A percentile compares a stretch with the other conserved stretches of the same genome.
These are phyloP conservation scores for Morpho deidamia DNA, from an alignment of 2,888 invertebrate genomes.

Conservation along the genomic window DNA sequence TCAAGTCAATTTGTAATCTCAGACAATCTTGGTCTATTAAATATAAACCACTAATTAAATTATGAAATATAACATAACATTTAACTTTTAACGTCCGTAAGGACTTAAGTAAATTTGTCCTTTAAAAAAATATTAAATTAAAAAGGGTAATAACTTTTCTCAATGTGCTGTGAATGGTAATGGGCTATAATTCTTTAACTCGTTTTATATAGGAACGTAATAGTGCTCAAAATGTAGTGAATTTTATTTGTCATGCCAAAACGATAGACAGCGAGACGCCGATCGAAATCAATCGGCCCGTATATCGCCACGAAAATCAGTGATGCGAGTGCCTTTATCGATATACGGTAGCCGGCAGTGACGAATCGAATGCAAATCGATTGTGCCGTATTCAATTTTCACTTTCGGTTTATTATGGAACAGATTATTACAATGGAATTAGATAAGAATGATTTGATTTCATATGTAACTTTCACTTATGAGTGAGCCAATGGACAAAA, in stretches of 20 bases:
- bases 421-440: slow-evolving; percentile 17
- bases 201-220: background rate
- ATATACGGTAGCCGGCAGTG: slow-evolving; percentile 42
- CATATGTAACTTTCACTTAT: slow-evolving; percentile 13
- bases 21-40: too few relatives aligned
- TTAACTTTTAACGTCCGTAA: too few relatives aligned
- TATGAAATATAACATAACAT: too few relatives aligned
- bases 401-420: slow-evolving; percentile 24
- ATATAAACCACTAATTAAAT: too few relatives aligned
- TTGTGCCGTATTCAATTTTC: slow-evolving; percentile 35
- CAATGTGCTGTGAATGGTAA: too few relatives aligned
- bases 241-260: slow-evolving; percentile 23
- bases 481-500: too few relatives aligned
- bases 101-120: too few relatives aligned
- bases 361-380: slow-evolving; percentile 40
- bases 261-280: slow-evolving; percentile 32
- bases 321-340: slow-evolving; percentile 40
- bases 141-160: too few relatives aligned
- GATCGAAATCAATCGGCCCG: slow-evolving; percentile 30
- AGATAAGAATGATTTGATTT: slow-evolving; percentile 13
- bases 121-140: too few relatives aligned
- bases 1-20: too few relatives aligned
- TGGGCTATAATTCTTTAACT: background rate
- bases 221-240: slow-evolving; percentile 20
- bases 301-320: slow-evolving; percentile 27